Evolutionary conservation across 2,113 vertebrate genomes (phyloP).

Genomic region (Acinonyx jubatus): DNA sequence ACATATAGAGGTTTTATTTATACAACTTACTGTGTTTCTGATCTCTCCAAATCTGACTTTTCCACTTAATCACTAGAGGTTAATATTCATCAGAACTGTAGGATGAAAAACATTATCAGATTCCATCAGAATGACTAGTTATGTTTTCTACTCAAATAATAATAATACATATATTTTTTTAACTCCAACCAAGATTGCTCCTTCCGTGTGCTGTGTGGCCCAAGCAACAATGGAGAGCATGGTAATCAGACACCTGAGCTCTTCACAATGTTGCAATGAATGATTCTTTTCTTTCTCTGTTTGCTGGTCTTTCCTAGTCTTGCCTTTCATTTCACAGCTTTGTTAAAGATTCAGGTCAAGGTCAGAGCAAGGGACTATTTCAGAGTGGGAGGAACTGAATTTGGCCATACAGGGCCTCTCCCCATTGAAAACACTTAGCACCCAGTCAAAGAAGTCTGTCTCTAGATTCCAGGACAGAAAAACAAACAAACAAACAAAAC

Average conservation of each 20-base stretch:
- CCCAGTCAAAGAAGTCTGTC: not conserved
- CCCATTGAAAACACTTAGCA: constrained; percentile 15
- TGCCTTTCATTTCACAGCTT: constrained; percentile 66
- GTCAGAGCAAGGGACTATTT: constrained; percentile 55
- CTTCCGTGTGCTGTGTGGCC: constrained; percentile 58
- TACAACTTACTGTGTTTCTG: not conserved
- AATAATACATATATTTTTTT: constrained; percentile 28
- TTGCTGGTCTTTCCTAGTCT: not conserved
- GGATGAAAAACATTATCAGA: not conserved
- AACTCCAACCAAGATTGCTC: constrained; percentile 72
- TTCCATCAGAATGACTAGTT: not conserved
- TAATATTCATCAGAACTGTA: not conserved
- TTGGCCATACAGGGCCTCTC: constrained; percentile 20
- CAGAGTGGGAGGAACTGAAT: constrained; percentile 25
- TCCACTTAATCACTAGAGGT: not conserved
- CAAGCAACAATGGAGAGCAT: constrained; percentile 65
- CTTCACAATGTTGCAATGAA: constrained; percentile 38
- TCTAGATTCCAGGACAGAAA: not conserved
- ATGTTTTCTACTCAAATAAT: not conserved
- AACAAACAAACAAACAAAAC: not conserved
- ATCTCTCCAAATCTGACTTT: not conserved
- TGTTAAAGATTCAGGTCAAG: constrained; percentile 62
- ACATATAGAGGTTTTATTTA: not conserved
- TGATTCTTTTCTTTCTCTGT: constrained; percentile 53
- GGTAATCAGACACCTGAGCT: constrained; percentile 52